phyloP scores from a whole-genome alignment of 2,113 vertebrate species.

The Chlorocebus sabaeus region DNA sequence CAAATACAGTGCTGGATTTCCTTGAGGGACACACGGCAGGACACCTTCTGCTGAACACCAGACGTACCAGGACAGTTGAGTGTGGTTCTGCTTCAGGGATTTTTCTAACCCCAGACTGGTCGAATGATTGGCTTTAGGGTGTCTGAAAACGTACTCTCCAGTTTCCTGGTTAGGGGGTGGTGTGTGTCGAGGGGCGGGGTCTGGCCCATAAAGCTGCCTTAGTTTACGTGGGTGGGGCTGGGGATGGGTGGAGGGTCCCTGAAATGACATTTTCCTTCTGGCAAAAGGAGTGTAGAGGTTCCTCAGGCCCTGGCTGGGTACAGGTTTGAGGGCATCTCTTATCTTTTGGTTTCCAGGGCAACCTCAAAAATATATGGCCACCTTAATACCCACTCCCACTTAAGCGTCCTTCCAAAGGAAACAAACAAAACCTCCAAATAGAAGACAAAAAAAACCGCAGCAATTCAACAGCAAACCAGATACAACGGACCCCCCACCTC shows the following conservation, averaged over 20 bases:
- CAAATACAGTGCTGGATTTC: rapidly evolving
- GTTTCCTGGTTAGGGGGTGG: neutral
- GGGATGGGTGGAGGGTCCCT: neutral
- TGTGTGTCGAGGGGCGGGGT: neutral
- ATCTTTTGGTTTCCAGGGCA: neutral
- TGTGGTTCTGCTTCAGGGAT: neutral
- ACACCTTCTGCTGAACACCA: rapidly evolving
- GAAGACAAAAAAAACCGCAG: neutral
- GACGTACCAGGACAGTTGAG: rapidly evolving
- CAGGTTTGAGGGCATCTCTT: neutral
- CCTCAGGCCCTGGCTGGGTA: neutral
- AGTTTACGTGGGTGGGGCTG: rapidly evolving
- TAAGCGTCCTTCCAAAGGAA: neutral
- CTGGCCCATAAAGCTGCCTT: neutral
- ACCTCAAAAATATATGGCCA: rapidly evolving
- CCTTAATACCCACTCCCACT: no score
- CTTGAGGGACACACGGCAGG: neutral
- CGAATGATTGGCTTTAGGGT: neutral
- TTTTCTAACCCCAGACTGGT: neutral
- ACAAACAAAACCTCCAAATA: neutral
- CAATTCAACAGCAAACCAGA: rapidly evolving
- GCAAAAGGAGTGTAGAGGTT: rapidly evolving
- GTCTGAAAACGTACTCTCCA: neutral
- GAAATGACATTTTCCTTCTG: neutral
- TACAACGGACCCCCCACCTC: rapidly evolving